Conservation (phyloP, 2,113 vertebrate species). For the Equus przewalskii region DNA sequence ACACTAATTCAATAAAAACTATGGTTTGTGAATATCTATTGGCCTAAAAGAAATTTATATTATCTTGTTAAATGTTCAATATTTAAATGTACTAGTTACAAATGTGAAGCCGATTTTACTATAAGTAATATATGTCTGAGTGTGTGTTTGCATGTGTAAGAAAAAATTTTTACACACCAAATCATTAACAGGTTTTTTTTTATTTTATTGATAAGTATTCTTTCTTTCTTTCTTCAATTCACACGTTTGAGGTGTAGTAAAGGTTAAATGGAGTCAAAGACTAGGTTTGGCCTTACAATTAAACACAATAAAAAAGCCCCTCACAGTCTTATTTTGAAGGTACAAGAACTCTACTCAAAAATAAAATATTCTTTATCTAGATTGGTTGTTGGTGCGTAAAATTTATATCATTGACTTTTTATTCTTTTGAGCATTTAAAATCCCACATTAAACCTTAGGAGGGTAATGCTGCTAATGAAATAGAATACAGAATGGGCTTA, state of each 20-base stretch:
- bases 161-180: background rate
- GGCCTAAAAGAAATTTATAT: background rate
- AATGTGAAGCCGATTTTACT: background rate
- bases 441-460: background rate
- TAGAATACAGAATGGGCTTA: background rate
- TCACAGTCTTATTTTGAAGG: background rate
- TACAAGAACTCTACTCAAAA: background rate
- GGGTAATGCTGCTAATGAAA: background rate
- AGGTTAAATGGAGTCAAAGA: background rate
- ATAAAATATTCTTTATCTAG: background rate
- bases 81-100: background rate
- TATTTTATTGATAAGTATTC: background rate
- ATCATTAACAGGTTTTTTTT: background rate
- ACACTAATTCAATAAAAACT: background rate
- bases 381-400: background rate
- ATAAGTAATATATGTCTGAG: background rate
- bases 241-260: background rate
- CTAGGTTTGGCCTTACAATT: background rate
- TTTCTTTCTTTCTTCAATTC: background rate
- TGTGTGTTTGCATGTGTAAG: background rate
- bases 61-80: background rate
- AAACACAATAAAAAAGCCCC: background rate
- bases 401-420: background rate
- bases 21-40: background rate
- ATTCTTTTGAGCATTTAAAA: constrained; percentile 6